Evolutionary conservation across 2,113 vertebrate species (phyloP).

Genomic region (Urocolius indicus): DNA sequence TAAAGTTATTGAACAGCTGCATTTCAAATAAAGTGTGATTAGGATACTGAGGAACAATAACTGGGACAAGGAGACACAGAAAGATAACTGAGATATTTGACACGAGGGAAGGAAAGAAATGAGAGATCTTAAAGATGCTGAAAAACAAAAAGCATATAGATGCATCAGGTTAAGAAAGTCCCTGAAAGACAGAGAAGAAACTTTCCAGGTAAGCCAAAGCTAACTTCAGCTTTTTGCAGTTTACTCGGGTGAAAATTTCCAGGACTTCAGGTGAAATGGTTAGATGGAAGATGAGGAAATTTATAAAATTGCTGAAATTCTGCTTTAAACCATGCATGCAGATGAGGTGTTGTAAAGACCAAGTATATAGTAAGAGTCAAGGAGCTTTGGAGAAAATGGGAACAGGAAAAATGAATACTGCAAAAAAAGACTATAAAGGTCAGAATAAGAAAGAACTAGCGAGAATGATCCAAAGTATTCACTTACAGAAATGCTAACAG

Average conservation of each 20-base stretch:
- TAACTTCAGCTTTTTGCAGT: neutral
- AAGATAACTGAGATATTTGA: neutral
- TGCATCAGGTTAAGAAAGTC: neutral
- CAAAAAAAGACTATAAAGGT: neutral
- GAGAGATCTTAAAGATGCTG: neutral
- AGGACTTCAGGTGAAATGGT: neutral
- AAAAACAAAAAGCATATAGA: neutral
- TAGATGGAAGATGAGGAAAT: neutral
- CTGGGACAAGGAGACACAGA: neutral
- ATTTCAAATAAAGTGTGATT: neutral
- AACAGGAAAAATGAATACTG: neutral
- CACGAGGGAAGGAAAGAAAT: neutral
- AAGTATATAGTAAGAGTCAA: neutral
- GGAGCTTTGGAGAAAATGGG: neutral
- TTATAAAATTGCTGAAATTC: neutral
- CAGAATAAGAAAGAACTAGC: neutral
- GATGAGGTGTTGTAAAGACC: neutral
- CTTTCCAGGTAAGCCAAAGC: neutral
- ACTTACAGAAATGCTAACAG: neutral
- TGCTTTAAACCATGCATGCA: neutral
- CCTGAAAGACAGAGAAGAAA: neutral
- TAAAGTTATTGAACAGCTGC: neutral
- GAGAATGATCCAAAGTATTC: neutral
- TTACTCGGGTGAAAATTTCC: neutral
- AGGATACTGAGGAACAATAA: neutral